Base-by-base conservation (phyloP, 2,888 invertebrate genomes). In the Scelioninae gen. 2 region DNA sequence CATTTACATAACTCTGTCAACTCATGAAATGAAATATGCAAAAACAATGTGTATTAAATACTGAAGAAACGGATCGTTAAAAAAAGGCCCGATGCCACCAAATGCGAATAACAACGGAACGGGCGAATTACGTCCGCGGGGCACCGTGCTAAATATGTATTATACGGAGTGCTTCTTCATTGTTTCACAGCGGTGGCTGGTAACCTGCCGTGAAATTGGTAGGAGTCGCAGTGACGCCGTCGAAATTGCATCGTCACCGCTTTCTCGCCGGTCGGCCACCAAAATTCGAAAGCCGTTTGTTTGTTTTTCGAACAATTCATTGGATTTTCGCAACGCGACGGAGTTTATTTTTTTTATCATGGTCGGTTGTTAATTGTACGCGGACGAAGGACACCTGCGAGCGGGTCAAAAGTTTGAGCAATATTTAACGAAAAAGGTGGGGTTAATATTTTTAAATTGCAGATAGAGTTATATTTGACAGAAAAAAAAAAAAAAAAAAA, bases 151-250 rank as follows among this genome's bases (percentile, higher is more conserved):
- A 78, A 81, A 81, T 81, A 77, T 76, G 76, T 73, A 79, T 79
- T 78, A 79, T 79, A 78, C 75, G 76, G 73, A 77, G 77, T 77
- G 79, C 78, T 81, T 81, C 76, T 76, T 81, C 82, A 81, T 83
- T 84, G 84, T 84, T 82, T 82, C 82, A 81, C 77, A 79, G 81
- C 78, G 80, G 81, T 81, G 81, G 81, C 77, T 81, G 80, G 78
- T 85, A 85, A 85, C 81, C 79, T 78, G 83, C 81, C 85, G 81
- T 85, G 85, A 85, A 85, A 85, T 85, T 85, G 84, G 80, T 82
- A 84, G 80, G 79, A 83, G 81, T 82, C 82, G 75, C 78, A 81
- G 80, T 78, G 83, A 83, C 82, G 82, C 82, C 81, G 74, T 73
- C 64, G 77, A 74, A 82, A 79, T 76, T 78, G 84, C 84, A 74